phyloP scores from a whole-genome alignment of 1,140 invertebrate genomes.

The Calliopsis andreniformis region DNA sequence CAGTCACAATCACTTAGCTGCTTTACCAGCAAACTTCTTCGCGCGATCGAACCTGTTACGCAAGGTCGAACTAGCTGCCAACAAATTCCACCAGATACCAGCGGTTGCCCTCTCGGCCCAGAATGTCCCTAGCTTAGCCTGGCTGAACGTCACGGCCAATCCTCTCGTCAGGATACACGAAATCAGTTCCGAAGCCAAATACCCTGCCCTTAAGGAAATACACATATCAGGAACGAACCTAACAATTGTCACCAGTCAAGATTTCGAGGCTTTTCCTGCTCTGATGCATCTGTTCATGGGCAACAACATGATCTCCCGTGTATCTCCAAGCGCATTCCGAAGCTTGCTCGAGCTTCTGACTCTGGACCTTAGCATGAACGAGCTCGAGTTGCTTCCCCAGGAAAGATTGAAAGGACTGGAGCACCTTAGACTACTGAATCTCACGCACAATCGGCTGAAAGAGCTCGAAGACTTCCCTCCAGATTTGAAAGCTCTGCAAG shows the following conservation, averaged over 20 bases:
- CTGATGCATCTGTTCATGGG: slow-evolving; percentile 88
- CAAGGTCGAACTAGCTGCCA: slow-evolving; percentile 89
- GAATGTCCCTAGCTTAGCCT: slow-evolving; percentile 86
- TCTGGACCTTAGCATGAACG: slow-evolving; percentile 91
- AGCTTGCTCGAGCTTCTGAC: slow-evolving; percentile 87
- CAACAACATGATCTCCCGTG: slow-evolving; percentile 88
- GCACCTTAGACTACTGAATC: slow-evolving; percentile 87
- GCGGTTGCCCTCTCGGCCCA: slow-evolving; percentile 88
- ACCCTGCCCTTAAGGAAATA: slow-evolving; percentile 89
- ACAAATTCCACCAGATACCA: slow-evolving; percentile 91
- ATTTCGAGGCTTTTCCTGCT: slow-evolving; percentile 91
- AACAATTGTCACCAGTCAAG: slow-evolving; percentile 91
- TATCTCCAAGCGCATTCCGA: slow-evolving; percentile 92
- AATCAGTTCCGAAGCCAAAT: slow-evolving; percentile 83
- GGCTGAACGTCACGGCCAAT: slow-evolving; percentile 92
- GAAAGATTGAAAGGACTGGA: slow-evolving; percentile 91
- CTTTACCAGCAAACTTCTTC: slow-evolving; percentile 91
- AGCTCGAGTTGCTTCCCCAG: slow-evolving; percentile 91
- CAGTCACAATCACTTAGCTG: slow-evolving; percentile 87
- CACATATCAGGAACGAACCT: slow-evolving; percentile 92
- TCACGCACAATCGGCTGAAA: slow-evolving; percentile 90
- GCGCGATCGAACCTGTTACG: slow-evolving; percentile 86
- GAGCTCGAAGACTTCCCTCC: slow-evolving; percentile 91
- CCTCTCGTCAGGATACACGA: slow-evolving; percentile 88
- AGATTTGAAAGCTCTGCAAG: slow-evolving; percentile 89